Conservation (phyloP, 2,888 invertebrate species). For the Lithophane leautieri region DNA sequence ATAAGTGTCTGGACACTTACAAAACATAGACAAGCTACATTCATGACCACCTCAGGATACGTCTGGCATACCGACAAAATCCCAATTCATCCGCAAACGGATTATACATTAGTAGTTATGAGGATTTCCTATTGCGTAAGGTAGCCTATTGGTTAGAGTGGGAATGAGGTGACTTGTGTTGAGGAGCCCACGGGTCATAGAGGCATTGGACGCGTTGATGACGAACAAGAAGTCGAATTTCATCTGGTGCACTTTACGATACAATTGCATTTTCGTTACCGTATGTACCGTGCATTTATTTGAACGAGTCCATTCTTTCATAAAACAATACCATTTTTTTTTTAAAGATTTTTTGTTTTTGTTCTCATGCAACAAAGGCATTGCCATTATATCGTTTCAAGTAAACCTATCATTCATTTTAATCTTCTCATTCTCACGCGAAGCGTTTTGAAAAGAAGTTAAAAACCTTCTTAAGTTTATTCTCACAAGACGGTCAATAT, state of each 20-base stretch:
- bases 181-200: background rate
- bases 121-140: slow-evolving; percentile 56
- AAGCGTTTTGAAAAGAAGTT: background rate
- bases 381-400: slow-evolving; percentile 2
- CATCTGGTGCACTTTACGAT: background rate
- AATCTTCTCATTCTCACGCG: slow-evolving; percentile 11
- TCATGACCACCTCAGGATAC: no score
- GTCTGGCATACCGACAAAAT: slow-evolving; percentile 10
- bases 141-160: slow-evolving; percentile 18
- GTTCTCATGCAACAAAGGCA: slow-evolving; percentile 16
- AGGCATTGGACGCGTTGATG: background rate
- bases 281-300: no score
- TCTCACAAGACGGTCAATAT: slow-evolving; percentile 3
- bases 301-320: background rate
- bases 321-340: slow-evolving; percentile 3
- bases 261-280: background rate
- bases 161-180: slow-evolving; percentile 19
- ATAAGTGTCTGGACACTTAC: background rate
- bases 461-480: background rate
- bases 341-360: background rate
- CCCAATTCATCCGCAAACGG: slow-evolving; percentile 3
- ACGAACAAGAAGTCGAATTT: background rate
- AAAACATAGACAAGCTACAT: background rate
- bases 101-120: slow-evolving; percentile 25
- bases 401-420: slow-evolving; percentile 2